A percentile compares a stretch with the other conserved stretches of the same genome.
Conservation (phyloP, 2,113 vertebrate species). For the Elachura formosa region DNA sequence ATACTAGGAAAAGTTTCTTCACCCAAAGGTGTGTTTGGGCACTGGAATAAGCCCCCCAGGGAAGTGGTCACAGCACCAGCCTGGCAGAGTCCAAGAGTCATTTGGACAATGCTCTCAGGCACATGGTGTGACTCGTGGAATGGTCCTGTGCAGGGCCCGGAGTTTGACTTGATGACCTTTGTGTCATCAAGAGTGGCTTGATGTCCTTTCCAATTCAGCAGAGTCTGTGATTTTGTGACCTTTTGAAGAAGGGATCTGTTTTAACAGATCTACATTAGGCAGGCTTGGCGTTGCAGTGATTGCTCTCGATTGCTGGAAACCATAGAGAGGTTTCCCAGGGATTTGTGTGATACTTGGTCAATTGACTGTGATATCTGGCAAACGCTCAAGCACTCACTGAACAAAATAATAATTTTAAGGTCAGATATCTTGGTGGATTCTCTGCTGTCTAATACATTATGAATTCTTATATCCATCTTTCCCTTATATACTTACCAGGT, state of each 20-base stretch:
- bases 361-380: not conserved
- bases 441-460: not conserved
- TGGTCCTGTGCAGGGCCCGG: not conserved
- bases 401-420: not conserved
- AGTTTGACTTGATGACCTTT: not conserved
- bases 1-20: not conserved
- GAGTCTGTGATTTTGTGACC: not conserved
- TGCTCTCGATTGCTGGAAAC: not conserved
- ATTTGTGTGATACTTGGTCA: not conserved
- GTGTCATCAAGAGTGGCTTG: too few relatives aligned
- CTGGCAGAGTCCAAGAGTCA: not conserved
- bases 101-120: not conserved
- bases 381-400: not conserved
- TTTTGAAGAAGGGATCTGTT: not conserved
- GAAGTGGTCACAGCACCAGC: not conserved
- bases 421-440: not conserved
- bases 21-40: accelerated
- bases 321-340: not conserved
- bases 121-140: not conserved
- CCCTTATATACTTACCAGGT: not conserved
- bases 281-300: not conserved
- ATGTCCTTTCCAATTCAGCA: not conserved
- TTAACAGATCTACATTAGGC: not conserved
- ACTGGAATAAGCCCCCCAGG: not conserved
- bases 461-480: not conserved